Conservation (phyloP, 2,888 invertebrate species). For the Capitulum mitella region DNA sequence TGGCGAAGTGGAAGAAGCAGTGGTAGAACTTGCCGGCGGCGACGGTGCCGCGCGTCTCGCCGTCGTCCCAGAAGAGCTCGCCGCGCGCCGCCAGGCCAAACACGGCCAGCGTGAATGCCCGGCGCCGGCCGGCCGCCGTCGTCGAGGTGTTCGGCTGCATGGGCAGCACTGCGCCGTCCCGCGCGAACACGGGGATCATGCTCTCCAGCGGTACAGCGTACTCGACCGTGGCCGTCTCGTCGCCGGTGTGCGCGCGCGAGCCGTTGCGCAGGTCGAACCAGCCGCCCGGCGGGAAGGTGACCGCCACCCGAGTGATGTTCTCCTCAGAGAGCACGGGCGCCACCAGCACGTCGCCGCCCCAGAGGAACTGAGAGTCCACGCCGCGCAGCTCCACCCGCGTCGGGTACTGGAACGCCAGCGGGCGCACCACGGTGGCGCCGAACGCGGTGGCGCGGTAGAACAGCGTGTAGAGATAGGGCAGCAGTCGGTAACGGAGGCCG, state of each 20-base stretch:
- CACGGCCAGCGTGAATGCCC: slow-evolving; percentile 32
- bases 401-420: slow-evolving; percentile 41
- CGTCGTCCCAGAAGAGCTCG: slow-evolving; percentile 36
- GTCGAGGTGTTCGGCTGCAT: slow-evolving; percentile 40
- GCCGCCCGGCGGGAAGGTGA: slow-evolving; percentile 40
- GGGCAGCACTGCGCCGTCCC: slow-evolving; percentile 41
- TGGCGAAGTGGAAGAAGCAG: neutral
- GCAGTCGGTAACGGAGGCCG: slow-evolving; percentile 44
- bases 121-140: slow-evolving; percentile 31
- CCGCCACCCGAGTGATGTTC: slow-evolving; percentile 40
- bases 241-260: neutral
- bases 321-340: slow-evolving; percentile 38
- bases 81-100: slow-evolving; percentile 30
- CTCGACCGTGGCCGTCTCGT: neutral
- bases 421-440: slow-evolving; percentile 43
- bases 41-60: slow-evolving; percentile 26
- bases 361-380: slow-evolving; percentile 41
- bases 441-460: slow-evolving; percentile 42
- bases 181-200: slow-evolving; percentile 40
- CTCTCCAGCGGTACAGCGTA: slow-evolving; percentile 36
- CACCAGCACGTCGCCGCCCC: slow-evolving; percentile 45
- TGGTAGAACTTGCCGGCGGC: slow-evolving; percentile 7
- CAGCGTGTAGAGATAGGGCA: slow-evolving; percentile 48
- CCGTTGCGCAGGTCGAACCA: slow-evolving; percentile 38
- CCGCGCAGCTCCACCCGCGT: slow-evolving; percentile 38